These are phyloP conservation scores for Clarias macrocephalus DNA, from an alignment of 2,113 vertebrate genomes.

Conservation along the genomic window DNA sequence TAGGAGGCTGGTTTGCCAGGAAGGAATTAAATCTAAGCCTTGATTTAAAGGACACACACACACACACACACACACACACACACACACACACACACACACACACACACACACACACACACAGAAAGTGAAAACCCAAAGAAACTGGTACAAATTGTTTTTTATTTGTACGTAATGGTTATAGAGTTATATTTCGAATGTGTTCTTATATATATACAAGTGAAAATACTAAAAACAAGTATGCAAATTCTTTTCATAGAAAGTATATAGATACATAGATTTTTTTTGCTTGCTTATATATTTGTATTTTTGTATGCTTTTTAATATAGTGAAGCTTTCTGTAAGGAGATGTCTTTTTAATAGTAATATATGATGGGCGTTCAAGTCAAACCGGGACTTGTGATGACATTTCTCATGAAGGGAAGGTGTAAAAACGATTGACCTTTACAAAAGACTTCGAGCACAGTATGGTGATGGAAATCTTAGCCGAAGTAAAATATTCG, in stretches of 20 bases:
- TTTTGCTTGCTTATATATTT: background rate
- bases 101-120: background rate
- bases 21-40: conserved; percentile 31
- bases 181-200: background rate
- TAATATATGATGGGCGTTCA: background rate
- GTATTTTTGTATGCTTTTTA: no score
- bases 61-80: background rate
- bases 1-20: conserved; percentile 3
- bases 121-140: conserved; percentile 14
- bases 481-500: no score
- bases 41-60: conserved; percentile 3
- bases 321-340: background rate
- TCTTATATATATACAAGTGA: background rate
- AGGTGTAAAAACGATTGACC: no score
- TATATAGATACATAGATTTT: no score
- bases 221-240: background rate
- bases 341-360: background rate
- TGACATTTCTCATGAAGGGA: no score
- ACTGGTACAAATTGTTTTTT: background rate
- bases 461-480: no score
- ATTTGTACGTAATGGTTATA: background rate
- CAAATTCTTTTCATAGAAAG: no score
- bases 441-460: no score
- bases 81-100: background rate
- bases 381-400: no score